phyloP scores from a whole-genome alignment of 2,113 vertebrate species.

The Lucifuga dentata region DNA sequence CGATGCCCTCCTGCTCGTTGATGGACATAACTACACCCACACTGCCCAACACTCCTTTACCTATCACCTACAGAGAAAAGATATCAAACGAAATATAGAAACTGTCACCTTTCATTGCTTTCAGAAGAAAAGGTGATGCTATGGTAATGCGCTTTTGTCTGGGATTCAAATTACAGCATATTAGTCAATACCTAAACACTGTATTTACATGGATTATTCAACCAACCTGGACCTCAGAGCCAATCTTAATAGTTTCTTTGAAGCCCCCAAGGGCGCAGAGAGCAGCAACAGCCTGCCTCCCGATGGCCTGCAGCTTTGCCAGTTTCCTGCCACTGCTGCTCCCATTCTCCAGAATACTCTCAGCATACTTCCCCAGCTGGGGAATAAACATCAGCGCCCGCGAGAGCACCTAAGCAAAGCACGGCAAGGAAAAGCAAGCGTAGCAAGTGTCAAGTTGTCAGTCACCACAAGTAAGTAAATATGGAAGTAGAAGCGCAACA shows the following conservation, averaged over 20 bases:
- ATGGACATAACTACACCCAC: slow-evolving; percentile 95
- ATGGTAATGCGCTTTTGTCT: background rate
- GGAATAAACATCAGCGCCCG: slow-evolving; percentile 98
- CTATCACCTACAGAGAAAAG: slow-evolving; percentile 86
- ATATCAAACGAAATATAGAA: background rate
- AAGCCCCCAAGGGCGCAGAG: slow-evolving; percentile 97
- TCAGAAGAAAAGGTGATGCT: background rate
- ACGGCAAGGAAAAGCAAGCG: background rate
- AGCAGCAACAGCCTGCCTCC: slow-evolving; percentile 95
- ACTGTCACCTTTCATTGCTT: slow-evolving; percentile 9
- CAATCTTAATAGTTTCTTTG: slow-evolving; percentile 99
- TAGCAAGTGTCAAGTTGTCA: too few relatives aligned
- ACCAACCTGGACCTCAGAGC: slow-evolving; percentile 97
- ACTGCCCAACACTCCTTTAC: slow-evolving; percentile 94
- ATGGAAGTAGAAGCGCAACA: background rate
- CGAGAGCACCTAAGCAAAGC: slow-evolving; percentile 89
- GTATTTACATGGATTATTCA: background rate
- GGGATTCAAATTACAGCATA: background rate
- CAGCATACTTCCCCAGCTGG: slow-evolving; percentile 94
- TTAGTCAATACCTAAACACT: background rate
- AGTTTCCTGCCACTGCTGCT: slow-evolving; percentile 95
- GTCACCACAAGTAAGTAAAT: background rate
- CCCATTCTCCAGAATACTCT: slow-evolving; percentile 95
- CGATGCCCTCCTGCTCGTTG: slow-evolving; percentile 98
- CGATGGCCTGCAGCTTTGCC: slow-evolving; percentile 94